Percentiles rank a stretch among this genome's conserved stretches.
phyloP scores from a whole-genome alignment of 1,140 invertebrate species.

The Bombus balteatus region DNA sequence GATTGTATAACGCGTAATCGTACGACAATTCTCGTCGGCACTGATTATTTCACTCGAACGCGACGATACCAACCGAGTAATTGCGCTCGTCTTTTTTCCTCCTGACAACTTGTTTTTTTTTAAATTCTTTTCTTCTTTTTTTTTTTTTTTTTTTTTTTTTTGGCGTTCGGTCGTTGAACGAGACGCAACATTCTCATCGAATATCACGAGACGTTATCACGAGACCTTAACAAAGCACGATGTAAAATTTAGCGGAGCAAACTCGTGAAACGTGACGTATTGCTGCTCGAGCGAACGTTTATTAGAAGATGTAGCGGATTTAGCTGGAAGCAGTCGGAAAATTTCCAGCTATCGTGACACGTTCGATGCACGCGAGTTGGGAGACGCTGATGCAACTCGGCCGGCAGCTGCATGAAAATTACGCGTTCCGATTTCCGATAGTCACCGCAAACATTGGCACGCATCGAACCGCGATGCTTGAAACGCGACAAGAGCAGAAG shows the following conservation, averaged over 20 bases:
- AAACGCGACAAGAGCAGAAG: not conserved
- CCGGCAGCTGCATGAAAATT: slow-evolving; percentile 23
- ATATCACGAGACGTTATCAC: too few relatives aligned
- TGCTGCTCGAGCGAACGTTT: too few relatives aligned
- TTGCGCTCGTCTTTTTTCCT: not conserved
- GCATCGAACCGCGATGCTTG: not conserved
- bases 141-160: too few relatives aligned
- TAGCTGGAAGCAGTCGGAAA: not conserved
- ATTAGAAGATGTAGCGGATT: not conserved
- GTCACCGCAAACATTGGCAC: slow-evolving; percentile 30
- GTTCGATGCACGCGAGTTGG: slow-evolving; percentile 17
- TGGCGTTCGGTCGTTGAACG: not conserved
- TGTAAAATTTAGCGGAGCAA: not conserved
- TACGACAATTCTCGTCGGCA: not conserved
- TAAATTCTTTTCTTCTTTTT: too few relatives aligned
- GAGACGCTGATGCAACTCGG: slow-evolving; percentile 8
- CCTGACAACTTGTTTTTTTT: not conserved
- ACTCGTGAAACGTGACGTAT: too few relatives aligned
- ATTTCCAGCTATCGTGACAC: not conserved
- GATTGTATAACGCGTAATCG: slow-evolving; percentile 26
- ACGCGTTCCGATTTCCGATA: slow-evolving; percentile 34
- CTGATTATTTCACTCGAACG: slow-evolving; percentile 2
- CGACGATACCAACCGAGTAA: slow-evolving; percentile 2
- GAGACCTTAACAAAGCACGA: too few relatives aligned
- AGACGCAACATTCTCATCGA: too few relatives aligned